phyloP scores from a whole-genome alignment of 1,140 invertebrate genomes.

The Lepidurus apus region DNA sequence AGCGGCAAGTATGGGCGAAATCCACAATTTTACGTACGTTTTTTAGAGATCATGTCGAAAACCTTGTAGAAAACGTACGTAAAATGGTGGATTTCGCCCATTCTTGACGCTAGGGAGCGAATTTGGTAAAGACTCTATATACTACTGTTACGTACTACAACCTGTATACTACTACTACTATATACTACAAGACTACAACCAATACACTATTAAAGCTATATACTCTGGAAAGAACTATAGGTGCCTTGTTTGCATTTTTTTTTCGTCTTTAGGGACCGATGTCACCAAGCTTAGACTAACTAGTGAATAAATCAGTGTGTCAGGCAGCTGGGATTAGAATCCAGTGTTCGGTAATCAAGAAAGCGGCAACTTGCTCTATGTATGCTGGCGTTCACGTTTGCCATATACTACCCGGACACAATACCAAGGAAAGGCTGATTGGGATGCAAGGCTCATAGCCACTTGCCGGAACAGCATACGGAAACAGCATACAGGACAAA shows the following conservation, averaged over 20 bases:
- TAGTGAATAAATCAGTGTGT: constrained; percentile 7
- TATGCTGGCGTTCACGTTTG: neutral
- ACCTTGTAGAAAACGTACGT: no score
- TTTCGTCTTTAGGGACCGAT: neutral
- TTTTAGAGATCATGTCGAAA: no score
- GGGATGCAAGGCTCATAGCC: constrained; percentile 3
- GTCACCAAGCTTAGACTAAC: neutral
- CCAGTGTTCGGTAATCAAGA: neutral
- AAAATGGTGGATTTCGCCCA: no score
- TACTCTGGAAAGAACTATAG: no score
- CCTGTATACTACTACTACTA: no score
- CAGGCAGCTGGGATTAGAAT: neutral
- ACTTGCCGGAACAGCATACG: neutral
- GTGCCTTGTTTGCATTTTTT: neutral
- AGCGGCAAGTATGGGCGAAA: no score
- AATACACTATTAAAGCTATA: no score
- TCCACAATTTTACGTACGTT: no score
- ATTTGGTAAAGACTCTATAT: no score
- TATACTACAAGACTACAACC: no score
- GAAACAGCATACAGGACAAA: neutral
- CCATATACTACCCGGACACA: neutral
- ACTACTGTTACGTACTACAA: no score
- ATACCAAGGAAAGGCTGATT: constrained; percentile 6
- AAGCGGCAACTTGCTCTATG: neutral
- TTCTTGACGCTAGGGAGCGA: no score